Evolutionary conservation across 2,888 invertebrate genomes (phyloP).

Genomic region (Pachliopta kotzebuea): DNA sequence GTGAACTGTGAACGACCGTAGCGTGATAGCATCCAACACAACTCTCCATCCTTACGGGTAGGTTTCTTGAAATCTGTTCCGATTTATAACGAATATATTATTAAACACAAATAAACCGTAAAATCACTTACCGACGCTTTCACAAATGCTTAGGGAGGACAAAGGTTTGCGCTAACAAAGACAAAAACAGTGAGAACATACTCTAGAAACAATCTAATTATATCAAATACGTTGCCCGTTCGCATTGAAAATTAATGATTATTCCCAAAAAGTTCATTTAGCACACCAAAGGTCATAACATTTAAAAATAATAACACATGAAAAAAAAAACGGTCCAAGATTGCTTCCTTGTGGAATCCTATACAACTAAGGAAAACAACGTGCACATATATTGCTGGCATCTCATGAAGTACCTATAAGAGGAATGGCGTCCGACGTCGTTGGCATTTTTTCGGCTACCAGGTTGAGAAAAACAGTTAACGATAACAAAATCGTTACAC

Average conservation of each 20-base stretch:
- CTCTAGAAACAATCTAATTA: constrained; percentile 55
- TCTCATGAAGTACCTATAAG: constrained; percentile 84
- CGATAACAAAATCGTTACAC: constrained; percentile 97
- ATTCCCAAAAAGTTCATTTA: constrained; percentile 9
- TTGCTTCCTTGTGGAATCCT: constrained; percentile 33
- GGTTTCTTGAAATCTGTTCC: neutral
- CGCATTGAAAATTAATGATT: constrained; percentile 34
- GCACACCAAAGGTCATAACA: constrained; percentile 34
- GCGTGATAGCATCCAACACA: constrained; percentile 37
- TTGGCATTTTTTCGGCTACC: constrained; percentile 98
- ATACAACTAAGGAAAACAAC: constrained; percentile 39
- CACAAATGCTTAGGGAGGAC: constrained; percentile 12
- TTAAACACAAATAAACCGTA: constrained; percentile 1
- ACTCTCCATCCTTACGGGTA: constrained; percentile 40
- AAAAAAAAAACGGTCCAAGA: constrained; percentile 18
- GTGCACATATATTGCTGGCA: constrained; percentile 42
- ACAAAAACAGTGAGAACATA: constrained; percentile 51
- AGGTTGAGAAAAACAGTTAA: constrained; percentile 98
- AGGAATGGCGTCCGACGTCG: constrained; percentile 90
- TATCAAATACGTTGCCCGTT: constrained; percentile 48
- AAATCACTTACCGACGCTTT: constrained; percentile 14
- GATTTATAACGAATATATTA: no score
- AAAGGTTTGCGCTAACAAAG: constrained; percentile 21
- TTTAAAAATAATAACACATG: constrained; percentile 3
- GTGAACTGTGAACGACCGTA: neutral